Evolutionary conservation across 2,888 invertebrate species (phyloP).

Genomic region (Drosophila anomelani): DNA sequence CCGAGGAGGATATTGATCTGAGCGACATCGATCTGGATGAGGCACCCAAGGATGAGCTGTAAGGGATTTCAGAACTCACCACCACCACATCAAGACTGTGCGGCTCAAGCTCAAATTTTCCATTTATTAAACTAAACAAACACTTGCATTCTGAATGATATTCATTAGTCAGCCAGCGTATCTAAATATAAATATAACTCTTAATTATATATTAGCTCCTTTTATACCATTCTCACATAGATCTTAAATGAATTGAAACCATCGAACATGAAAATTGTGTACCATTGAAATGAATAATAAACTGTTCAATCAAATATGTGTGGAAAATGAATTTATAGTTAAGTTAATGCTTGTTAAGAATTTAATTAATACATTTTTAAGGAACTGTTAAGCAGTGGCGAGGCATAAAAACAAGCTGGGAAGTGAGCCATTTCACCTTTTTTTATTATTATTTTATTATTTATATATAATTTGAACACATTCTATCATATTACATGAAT

Average conservation of each 20-base stretch:
- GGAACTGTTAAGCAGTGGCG: not conserved
- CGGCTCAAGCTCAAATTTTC: constrained; percentile 48
- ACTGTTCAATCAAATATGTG: constrained; percentile 29
- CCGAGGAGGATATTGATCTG: constrained; percentile 93
- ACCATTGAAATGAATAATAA: constrained; percentile 44
- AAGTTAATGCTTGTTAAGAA: not conserved
- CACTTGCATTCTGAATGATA: constrained; percentile 39
- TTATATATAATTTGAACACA: not conserved
- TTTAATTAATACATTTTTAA: not conserved
- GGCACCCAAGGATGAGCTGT: constrained; percentile 85
- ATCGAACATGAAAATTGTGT: constrained; percentile 47
- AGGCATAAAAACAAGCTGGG: too few relatives aligned
- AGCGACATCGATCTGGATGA: constrained; percentile 94
- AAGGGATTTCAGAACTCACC: constrained; percentile 37
- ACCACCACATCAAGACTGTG: constrained; percentile 39
- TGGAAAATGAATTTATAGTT: not conserved
- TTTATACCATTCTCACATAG: constrained; percentile 48
- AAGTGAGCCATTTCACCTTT: too few relatives aligned
- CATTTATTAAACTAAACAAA: constrained; percentile 29
- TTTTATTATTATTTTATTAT: too few relatives aligned
- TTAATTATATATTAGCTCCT: constrained; percentile 41
- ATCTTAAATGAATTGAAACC: constrained; percentile 29
- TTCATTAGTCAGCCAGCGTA: constrained; percentile 54
- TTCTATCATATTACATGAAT: not conserved
- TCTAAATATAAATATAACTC: constrained; percentile 50